A percentile compares a stretch with the other conserved stretches of the same genome.
Evolutionary conservation across 2,888 invertebrate species (phyloP).

Genomic region (Yponomeuta malinellus): DNA sequence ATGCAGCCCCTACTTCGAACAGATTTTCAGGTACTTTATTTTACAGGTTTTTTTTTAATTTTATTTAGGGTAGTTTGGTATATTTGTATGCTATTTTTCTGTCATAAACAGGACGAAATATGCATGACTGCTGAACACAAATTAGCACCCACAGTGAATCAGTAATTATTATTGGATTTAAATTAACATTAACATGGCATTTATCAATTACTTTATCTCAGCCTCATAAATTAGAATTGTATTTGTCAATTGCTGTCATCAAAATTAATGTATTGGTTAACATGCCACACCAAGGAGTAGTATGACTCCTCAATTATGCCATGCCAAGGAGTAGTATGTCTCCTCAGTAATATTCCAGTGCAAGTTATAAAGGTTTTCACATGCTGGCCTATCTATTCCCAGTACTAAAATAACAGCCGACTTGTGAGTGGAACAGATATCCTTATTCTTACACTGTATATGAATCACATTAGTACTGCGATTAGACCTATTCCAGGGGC

Average conservation of each 20-base stretch:
- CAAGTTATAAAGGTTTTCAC: no score
- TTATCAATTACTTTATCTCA: neutral
- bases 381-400: no score
- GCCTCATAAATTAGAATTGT: neutral
- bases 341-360: neutral
- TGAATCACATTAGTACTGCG: no score
- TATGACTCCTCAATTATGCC: neutral
- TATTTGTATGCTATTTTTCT: neutral
- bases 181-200: neutral
- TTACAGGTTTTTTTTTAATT: neutral
- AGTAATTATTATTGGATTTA: neutral
- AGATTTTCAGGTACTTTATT: constrained; percentile 75
- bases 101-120: neutral
- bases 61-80: neutral
- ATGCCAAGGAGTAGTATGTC: neutral
- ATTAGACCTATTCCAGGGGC: no score
- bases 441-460: no score
- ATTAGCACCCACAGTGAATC: neutral
- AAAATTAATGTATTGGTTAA: neutral
- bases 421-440: no score
- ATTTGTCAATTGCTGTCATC: neutral
- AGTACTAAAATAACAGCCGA: no score
- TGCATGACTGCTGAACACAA: no score
- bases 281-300: neutral
- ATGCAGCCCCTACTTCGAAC: constrained; percentile 85